Percentiles rank a stretch among this genome's conserved stretches.
phyloP scores from a whole-genome alignment of 2,797 vertebrate genomes.

The Borostomias antarcticus region DNA sequence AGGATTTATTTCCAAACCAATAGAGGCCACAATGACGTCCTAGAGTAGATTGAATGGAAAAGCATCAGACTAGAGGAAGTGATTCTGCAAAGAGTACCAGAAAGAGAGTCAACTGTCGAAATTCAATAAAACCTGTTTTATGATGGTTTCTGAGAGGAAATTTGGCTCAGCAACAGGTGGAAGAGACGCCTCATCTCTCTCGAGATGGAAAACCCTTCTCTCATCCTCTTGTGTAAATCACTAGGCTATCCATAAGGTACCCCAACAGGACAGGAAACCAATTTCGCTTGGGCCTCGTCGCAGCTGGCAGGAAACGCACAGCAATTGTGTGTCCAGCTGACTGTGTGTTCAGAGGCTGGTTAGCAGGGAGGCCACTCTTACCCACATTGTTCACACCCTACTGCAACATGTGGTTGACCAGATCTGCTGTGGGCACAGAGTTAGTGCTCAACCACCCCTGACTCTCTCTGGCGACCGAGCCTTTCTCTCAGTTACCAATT shows the following conservation, averaged over 20 bases:
- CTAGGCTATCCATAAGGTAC: not conserved
- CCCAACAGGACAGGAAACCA: not conserved
- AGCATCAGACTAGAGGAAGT: not conserved
- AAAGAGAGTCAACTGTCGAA: not conserved
- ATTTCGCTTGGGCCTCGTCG: too few species aligned
- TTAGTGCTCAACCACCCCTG: not conserved
- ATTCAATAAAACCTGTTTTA: not conserved
- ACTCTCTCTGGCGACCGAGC: not conserved
- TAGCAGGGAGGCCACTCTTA: not conserved
- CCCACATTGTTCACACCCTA: not conserved
- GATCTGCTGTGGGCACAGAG: not conserved
- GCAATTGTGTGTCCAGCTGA: too few species aligned
- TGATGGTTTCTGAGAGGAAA: not conserved
- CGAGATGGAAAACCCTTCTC: not conserved
- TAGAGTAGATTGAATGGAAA: constrained; percentile 6
- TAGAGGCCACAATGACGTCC: not conserved
- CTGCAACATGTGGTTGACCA: not conserved
- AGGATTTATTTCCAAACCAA: not conserved
- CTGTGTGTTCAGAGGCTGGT: not conserved
- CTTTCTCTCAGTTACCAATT: too few species aligned
- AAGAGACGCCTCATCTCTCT: not conserved
- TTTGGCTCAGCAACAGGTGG: not conserved
- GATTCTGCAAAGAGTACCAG: not conserved
- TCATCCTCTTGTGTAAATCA: not conserved
- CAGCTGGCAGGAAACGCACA: not conserved